Conservation (phyloP, 2,797 vertebrate genomes). For the Todus mexicanus region DNA sequence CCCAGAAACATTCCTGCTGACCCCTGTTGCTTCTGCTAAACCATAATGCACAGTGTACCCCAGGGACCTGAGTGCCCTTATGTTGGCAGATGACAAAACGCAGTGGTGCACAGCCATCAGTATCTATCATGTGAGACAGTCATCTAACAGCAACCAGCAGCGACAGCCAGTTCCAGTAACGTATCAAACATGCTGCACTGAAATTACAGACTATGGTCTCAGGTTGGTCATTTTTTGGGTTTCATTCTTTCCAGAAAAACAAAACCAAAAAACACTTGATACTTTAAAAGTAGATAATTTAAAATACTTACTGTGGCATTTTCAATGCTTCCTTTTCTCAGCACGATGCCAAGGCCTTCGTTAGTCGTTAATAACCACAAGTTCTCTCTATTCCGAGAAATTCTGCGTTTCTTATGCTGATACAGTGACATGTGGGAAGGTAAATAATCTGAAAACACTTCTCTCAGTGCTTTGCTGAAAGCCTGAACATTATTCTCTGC, state of each 20-base stretch:
- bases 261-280: background rate
- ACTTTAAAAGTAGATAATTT: background rate
- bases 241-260: background rate
- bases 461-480: conserved; percentile 65
- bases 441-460: background rate
- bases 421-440: fast-evolving
- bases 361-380: conserved; percentile 41
- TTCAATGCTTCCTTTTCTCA: conserved; percentile 78
- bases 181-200: background rate
- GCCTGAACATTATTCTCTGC: conserved; percentile 51
- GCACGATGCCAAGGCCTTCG: conserved; percentile 74
- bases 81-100: background rate
- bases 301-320: conserved; percentile 78
- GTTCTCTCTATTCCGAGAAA: background rate
- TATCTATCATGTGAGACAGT: background rate
- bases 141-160: background rate
- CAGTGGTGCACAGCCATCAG: background rate
- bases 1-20: background rate
- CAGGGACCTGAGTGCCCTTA: background rate
- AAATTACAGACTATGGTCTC: background rate
- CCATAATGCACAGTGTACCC: background rate
- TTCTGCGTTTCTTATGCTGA: background rate
- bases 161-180: background rate
- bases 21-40: background rate
- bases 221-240: background rate